phyloP scores from a whole-genome alignment of 2,888 invertebrate genomes.

The Diabrotica balteata region DNA sequence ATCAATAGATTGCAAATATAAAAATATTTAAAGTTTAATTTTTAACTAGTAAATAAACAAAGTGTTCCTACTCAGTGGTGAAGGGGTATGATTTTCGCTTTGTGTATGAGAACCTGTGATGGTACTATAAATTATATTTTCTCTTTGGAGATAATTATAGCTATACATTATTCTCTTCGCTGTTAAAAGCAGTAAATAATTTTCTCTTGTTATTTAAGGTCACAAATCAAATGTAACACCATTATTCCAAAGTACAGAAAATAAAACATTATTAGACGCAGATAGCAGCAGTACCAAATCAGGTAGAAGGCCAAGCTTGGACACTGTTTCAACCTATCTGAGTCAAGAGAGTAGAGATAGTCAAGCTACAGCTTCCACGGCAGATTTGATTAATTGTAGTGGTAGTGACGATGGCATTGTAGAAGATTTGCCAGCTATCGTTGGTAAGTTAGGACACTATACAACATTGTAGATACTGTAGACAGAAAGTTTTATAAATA shows the following conservation, averaged over 20 bases:
- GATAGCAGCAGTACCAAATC: slow-evolving; percentile 79
- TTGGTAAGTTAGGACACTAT: slow-evolving; percentile 47
- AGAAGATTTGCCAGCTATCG: slow-evolving; percentile 53
- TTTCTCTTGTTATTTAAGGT: slow-evolving; percentile 48
- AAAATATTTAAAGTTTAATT: too few relatives aligned
- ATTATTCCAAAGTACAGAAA: slow-evolving; percentile 49
- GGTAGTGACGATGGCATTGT: slow-evolving; percentile 53
- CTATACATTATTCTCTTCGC: too few relatives aligned
- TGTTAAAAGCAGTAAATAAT: too few relatives aligned
- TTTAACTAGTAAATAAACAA: too few relatives aligned
- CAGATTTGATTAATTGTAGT: slow-evolving; percentile 56
- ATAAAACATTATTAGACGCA: slow-evolving; percentile 64
- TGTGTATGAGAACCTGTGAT: too few relatives aligned
- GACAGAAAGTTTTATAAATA: not conserved
- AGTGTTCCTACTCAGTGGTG: too few relatives aligned
- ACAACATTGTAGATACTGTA: not conserved
- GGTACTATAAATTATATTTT: too few relatives aligned
- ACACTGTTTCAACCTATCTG: slow-evolving; percentile 88
- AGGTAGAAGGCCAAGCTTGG: slow-evolving; percentile 81
- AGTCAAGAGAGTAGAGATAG: slow-evolving; percentile 84
- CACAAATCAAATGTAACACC: slow-evolving; percentile 55
- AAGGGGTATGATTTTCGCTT: too few relatives aligned
- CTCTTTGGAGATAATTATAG: too few relatives aligned
- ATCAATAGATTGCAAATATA: too few relatives aligned
- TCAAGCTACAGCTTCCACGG: slow-evolving; percentile 56